phyloP scores from a whole-genome alignment of 1,140 invertebrate genomes.

The Chrysomallon squamiferum region DNA sequence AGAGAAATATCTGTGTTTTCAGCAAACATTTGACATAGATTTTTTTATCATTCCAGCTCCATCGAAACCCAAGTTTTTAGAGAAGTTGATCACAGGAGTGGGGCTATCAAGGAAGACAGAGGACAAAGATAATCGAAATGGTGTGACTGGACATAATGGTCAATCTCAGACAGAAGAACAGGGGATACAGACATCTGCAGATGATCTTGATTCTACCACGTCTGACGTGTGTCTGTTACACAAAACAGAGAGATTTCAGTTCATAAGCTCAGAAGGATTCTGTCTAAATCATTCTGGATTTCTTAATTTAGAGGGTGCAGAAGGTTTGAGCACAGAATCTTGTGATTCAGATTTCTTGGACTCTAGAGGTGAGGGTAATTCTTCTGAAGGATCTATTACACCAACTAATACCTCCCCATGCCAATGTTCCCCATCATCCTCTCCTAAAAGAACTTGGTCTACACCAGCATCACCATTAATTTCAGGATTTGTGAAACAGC shows the following conservation, averaged over 20 bases:
- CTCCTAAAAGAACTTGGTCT: constrained; percentile 10
- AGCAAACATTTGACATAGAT: background rate
- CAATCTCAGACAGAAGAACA: no score
- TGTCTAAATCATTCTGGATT: no score
- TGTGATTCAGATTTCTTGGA: background rate
- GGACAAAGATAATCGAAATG: background rate
- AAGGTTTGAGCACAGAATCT: constrained; percentile 6
- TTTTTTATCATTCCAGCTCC: constrained; percentile 27
- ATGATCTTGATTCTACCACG: no score
- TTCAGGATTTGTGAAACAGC: constrained; percentile 26
- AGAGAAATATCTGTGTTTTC: background rate
- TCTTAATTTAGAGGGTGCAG: constrained; percentile 1
- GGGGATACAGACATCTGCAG: no score
- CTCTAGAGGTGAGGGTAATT: background rate
- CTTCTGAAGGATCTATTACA: background rate
- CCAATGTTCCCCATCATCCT: background rate
- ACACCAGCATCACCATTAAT: constrained; percentile 26
- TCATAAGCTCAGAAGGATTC: no score
- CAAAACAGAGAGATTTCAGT: no score
- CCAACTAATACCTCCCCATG: background rate
- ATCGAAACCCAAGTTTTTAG: constrained; percentile 44
- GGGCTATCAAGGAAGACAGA: constrained; percentile 21
- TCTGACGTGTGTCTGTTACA: no score
- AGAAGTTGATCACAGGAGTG: constrained; percentile 34
- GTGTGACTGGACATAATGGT: no score